phyloP scores from a whole-genome alignment of 2,888 invertebrate species.

The Tachina lurida region DNA sequence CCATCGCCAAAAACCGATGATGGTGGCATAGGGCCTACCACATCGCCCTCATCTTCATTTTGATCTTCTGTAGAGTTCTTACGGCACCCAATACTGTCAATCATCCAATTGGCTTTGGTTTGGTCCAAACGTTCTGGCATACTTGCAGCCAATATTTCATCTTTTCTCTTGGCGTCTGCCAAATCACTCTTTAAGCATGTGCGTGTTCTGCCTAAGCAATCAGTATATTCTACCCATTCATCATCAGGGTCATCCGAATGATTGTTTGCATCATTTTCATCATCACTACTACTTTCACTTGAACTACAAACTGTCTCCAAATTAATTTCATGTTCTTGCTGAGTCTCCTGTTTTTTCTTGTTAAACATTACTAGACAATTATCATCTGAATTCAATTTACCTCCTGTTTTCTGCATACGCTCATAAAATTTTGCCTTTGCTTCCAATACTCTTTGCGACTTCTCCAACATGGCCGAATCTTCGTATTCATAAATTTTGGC shows the following conservation, averaged over 20 bases:
- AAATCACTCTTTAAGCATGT: slow-evolving; percentile 92
- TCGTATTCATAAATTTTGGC: slow-evolving; percentile 79
- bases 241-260: slow-evolving; percentile 84
- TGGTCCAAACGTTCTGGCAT: slow-evolving; percentile 81
- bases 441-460: slow-evolving; percentile 82
- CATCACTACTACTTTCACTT: slow-evolving; percentile 83
- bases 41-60: slow-evolving; percentile 70
- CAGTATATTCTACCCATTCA: slow-evolving; percentile 93
- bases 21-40: slow-evolving; percentile 80
- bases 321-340: slow-evolving; percentile 74
- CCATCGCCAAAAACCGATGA: slow-evolving; percentile 81
- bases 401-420: slow-evolving; percentile 82
- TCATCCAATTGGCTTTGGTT: slow-evolving; percentile 82
- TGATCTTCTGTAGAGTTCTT: slow-evolving; percentile 73
- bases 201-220: slow-evolving; percentile 93
- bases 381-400: slow-evolving; percentile 81
- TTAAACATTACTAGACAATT: slow-evolving; percentile 82
- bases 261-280: slow-evolving; percentile 74
- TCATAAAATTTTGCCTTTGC: slow-evolving; percentile 83
- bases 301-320: slow-evolving; percentile 55
- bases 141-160: slow-evolving; percentile 83
- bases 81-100: slow-evolving; percentile 76
- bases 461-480: slow-evolving; percentile 80
- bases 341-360: slow-evolving; percentile 80
- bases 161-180: slow-evolving; percentile 86